Conservation (phyloP, 2,888 invertebrate species). For the Leptodirus hochenwartii region DNA sequence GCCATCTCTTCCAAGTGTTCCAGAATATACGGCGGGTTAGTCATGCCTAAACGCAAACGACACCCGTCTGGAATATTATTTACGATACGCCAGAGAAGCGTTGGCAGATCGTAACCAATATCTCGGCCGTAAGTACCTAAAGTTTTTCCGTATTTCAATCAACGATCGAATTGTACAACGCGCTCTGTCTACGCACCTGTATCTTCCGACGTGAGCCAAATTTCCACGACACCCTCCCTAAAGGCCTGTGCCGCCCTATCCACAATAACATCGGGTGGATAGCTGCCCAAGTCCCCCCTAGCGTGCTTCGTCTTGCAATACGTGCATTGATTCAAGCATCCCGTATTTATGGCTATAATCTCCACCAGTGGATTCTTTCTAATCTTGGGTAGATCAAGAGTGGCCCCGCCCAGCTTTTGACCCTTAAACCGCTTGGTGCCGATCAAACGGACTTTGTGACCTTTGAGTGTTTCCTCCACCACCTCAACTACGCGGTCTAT, state of each 20-base stretch:
- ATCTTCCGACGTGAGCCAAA: conserved; percentile 97
- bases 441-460: conserved; percentile 32
- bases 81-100: conserved; percentile 70
- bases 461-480: conserved; percentile 94
- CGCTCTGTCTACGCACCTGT: conserved; percentile 44
- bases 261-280: conserved; percentile 77
- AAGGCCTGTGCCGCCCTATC: conserved; percentile 74
- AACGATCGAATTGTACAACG: not conserved
- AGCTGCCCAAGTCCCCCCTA: conserved; percentile 89
- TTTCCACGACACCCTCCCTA: conserved; percentile 81
- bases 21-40: conserved; percentile 95
- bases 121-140: conserved; percentile 82
- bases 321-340: conserved; percentile 95
- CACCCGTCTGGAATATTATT: conserved; percentile 57
- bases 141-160: conserved; percentile 7
- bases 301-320: conserved; percentile 99
- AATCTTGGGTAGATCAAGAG: conserved; percentile 79
- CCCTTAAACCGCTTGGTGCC: conserved; percentile 68
- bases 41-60: conserved; percentile 85
- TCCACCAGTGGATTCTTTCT: conserved; percentile 91
- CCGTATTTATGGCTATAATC: conserved; percentile 91
- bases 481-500: conserved; percentile 95
- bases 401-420: conserved; percentile 72
- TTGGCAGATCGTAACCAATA: conserved; percentile 71
- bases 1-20: conserved; percentile 86